Evolutionary conservation across 2,888 invertebrate genomes (phyloP), one percentile per base, ranked within the genome.

Genomic region (Elysia crispata): DNA sequence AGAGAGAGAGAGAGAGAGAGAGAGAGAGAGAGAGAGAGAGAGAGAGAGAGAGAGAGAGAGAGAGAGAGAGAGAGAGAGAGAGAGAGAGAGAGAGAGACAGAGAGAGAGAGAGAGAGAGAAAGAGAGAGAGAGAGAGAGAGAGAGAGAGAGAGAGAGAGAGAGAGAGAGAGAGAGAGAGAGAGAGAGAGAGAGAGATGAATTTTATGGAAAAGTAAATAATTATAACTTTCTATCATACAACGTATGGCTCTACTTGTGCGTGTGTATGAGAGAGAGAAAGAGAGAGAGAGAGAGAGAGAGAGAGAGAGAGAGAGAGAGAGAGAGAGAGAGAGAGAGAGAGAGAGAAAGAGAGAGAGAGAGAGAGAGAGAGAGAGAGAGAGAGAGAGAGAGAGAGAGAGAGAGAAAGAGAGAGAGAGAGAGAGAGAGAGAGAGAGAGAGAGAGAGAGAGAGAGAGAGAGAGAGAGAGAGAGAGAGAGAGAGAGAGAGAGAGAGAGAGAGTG

Each of bases 261-360:
- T n/a, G n/a, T n/a, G n/a, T n/a, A 41, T 41, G 11, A 41, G 41
- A 41, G 3, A 3, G 11, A 41, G 67, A 25, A 54, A 41, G 50
- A 67, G 41, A 23, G 76, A 67, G 23, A 30, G 69, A 50, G 20
- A 54, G 76, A 67, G 64, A 76, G 70, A 76, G 60, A 77, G 70
- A 77, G 54, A 80, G 80, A 80, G 28, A 80, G 80, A 76, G 49
- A 76, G 76, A 80, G 54, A 76, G 80, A 80, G 33, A 80, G 69
- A 74, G 60, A 76, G 80, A 70, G 15, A 70, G 76, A 77, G 25
- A 76, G 76, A 64, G 57, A 76, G 76, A 76, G 20, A 31, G 70
- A 23, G 23, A 33, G 57, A 69, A 28, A 13, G 33, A 76, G 41
- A 76, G 49, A 66, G 20, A 30, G 23, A 62, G 31, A 60, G 62